Evolutionary conservation across 2,113 vertebrate genomes (phyloP), one percentile per base, ranked within the genome.

Genomic region (Aix galericulata): DNA sequence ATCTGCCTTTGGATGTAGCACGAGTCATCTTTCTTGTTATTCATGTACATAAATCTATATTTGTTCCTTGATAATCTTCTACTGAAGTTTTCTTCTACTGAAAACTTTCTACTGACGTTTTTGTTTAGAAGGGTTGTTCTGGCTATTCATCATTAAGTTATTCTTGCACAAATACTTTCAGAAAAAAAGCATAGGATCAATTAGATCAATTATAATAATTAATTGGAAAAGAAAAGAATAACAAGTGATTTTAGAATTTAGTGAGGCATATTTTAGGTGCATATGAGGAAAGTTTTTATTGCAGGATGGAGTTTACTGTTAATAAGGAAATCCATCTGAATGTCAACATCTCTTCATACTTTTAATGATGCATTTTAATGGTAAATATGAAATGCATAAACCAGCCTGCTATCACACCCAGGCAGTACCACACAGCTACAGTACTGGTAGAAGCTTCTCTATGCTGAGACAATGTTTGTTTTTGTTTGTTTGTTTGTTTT

Each of bases 191-290:
- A 2, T 23, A 38, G 8, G 34, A 83, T 95, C 83, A 34, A 82
- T 88, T 91, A 34, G 91, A 95, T 88, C 56, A 81, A 87, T 89
- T 95, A 85, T 74, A 85, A 62, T 52, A 95, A 95, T 88, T 94
- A 96, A 94, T 23, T 75, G 52, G 79, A 79, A 87, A 74, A 92
- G 20, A 58, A 76, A 91, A 83, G 36, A 87, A 82, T 40, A 53
- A 69, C 27, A 81, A 89, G 42, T 42, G 23, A 89, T 82, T 64
- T 88, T 78, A 69, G 68, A 53, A 23, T 87, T 52, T 56, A 89
- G 26, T 16, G 66, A 66, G 52, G 25, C 21, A 72, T 85, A 72
- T 78, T 93, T 91, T 78, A 91, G 31, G 34, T 82, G 52, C 44
- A 66, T 82, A 12, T 68, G 50, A 82, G 27, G 60, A 83, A 91